A percentile compares a stretch with the other conserved stretches of the same genome.
Conservation (phyloP, 2,888 invertebrate species). For the Drosophila macrothrix region DNA sequence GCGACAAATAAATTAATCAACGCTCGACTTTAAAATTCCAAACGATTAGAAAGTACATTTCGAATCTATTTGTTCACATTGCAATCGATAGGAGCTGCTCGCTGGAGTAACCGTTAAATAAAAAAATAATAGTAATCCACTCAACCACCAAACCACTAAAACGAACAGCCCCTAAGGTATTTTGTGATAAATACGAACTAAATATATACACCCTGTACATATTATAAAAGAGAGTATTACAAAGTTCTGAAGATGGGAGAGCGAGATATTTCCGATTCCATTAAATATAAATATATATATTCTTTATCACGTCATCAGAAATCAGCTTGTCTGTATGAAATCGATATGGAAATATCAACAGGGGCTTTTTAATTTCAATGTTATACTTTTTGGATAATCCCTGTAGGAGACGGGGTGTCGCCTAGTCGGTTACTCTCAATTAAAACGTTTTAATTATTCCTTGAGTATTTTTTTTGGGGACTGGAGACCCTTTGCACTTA, state of each 20-base stretch:
- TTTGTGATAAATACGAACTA: neutral
- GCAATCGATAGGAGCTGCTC: constrained; percentile 39
- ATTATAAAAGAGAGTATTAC: neutral
- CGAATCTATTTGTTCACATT: constrained; percentile 58
- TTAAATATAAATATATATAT: neutral
- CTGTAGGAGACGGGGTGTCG: neutral
- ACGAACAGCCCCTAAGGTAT: constrained; percentile 12
- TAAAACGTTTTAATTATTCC: neutral
- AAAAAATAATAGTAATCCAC: neutral
- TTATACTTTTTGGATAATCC: neutral
- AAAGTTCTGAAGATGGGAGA: neutral
- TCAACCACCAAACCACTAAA: neutral
- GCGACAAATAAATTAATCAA: constrained; percentile 70
- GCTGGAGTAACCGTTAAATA: constrained; percentile 4
- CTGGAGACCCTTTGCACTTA: constrained; percentile 23
- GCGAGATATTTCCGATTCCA: neutral
- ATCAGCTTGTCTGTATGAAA: neutral
- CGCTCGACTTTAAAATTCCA: constrained; percentile 49
- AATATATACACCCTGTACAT: neutral
- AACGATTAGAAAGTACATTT: constrained; percentile 48
- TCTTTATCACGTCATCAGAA: neutral
- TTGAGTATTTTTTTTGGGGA: constrained; percentile 14
- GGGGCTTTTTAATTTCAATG: neutral
- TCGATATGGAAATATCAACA: neutral
- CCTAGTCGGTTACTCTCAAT: neutral